phyloP scores from a whole-genome alignment of 2,888 invertebrate genomes.

The Philereme vetulata region DNA sequence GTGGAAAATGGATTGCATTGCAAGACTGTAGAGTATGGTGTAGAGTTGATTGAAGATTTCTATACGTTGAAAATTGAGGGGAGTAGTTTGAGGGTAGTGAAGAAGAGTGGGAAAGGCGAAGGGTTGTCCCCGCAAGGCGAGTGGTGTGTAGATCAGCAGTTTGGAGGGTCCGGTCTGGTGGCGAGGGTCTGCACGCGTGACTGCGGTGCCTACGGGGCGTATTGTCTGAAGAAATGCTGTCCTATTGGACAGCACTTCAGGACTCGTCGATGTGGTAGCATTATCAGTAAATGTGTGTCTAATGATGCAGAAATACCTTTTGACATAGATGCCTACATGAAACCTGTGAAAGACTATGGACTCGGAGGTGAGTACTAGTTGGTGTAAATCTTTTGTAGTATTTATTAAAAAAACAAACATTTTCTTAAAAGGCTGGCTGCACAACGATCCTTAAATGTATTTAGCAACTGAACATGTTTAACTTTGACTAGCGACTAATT shows the following conservation, averaged over 20 bases:
- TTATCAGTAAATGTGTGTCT: slow-evolving; percentile 61
- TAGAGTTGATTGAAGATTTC: slow-evolving; percentile 58
- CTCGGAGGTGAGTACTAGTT: slow-evolving; percentile 50
- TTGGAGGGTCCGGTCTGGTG: slow-evolving; percentile 46
- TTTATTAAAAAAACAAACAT: too few species aligned
- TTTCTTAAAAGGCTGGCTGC: too few species aligned
- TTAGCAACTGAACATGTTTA: too few species aligned
- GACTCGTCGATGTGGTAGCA: slow-evolving; percentile 56
- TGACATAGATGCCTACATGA: slow-evolving; percentile 61
- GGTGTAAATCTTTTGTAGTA: too few species aligned
- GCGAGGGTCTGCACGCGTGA: slow-evolving; percentile 66
- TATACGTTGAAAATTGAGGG: slow-evolving; percentile 57
- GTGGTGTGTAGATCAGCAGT: slow-evolving; percentile 73
- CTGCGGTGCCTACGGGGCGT: slow-evolving; percentile 61
- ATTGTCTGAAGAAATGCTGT: slow-evolving; percentile 81
- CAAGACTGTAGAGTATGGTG: slow-evolving; percentile 61
- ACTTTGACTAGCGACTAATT: too few species aligned
- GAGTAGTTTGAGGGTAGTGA: slow-evolving; percentile 53
- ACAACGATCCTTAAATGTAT: too few species aligned
- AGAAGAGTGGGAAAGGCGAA: slow-evolving; percentile 42
- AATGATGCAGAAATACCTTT: slow-evolving; percentile 54
- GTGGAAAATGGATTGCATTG: slow-evolving; percentile 62
- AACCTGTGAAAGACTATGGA: slow-evolving; percentile 48
- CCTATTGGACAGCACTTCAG: slow-evolving; percentile 78
- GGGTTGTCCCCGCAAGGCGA: slow-evolving; percentile 55